Percentiles rank a stretch among this genome's conserved stretches.
Conservation (phyloP, 2,888 invertebrate genomes). For the Junonia oenone region DNA sequence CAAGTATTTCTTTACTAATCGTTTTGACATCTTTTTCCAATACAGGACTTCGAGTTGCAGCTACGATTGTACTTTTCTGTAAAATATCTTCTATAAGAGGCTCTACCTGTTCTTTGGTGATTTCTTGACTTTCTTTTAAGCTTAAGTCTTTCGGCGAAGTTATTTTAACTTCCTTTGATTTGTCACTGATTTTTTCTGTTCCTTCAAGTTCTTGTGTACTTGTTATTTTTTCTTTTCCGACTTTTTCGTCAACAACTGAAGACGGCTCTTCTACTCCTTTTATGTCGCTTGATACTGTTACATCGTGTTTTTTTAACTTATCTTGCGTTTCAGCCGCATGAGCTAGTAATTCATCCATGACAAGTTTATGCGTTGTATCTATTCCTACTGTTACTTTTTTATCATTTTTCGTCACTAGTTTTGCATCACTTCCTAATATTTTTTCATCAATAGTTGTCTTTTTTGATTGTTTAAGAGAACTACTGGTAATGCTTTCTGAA, state of each 20-base stretch:
- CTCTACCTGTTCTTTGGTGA: slow-evolving; percentile 66
- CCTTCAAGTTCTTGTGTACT: background rate
- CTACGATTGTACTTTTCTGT: slow-evolving; percentile 61
- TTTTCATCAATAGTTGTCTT: slow-evolving; percentile 9
- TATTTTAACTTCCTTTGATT: background rate
- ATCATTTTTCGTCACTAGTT: background rate
- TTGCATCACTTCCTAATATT: slow-evolving; percentile 1
- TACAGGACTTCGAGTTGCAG: slow-evolving; percentile 57
- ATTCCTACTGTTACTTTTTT: background rate
- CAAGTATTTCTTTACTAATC: slow-evolving; percentile 57
- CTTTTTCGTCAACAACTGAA: background rate
- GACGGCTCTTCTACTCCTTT: background rate
- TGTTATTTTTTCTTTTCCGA: background rate
- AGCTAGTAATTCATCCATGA: slow-evolving; percentile 1
- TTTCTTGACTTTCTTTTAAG: slow-evolving; percentile 49
- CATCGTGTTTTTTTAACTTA: slow-evolving; percentile 26
- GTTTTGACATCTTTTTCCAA: slow-evolving; percentile 61
- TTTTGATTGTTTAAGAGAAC: slow-evolving; percentile 9
- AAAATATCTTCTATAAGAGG: slow-evolving; percentile 68
- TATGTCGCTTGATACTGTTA: background rate
- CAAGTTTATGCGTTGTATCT: background rate
- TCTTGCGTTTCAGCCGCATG: slow-evolving; percentile 38
- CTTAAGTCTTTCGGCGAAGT: slow-evolving; percentile 44
- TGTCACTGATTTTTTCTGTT: background rate
- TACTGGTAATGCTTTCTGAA: slow-evolving; percentile 15